phyloP scores from a whole-genome alignment of 2,888 invertebrate species.

The Hemicrepidius hirtus region DNA sequence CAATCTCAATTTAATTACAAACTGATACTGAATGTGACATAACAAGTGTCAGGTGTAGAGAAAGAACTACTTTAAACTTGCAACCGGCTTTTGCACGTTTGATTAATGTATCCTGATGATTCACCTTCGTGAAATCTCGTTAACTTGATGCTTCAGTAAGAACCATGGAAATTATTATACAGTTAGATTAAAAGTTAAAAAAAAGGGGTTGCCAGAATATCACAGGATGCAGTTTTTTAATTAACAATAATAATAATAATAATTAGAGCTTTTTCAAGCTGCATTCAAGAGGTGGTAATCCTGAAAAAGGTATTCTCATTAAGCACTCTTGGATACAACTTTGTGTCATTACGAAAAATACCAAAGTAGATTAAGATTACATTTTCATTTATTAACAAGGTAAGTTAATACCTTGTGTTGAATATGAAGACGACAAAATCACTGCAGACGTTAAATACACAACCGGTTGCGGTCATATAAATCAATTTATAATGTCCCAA shows the following conservation, averaged over 20 bases:
- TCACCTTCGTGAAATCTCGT: conserved; percentile 6
- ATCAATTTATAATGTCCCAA: conserved; percentile 33
- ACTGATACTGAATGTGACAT: conserved; percentile 1
- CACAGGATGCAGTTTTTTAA: too few relatives aligned
- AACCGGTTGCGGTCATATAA: conserved; percentile 34
- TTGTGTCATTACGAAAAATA: too few relatives aligned
- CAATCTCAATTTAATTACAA: conserved; percentile 10
- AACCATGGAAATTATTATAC: not conserved
- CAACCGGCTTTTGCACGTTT: conserved; percentile 7
- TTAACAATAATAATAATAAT: too few relatives aligned
- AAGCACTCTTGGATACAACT: too few relatives aligned
- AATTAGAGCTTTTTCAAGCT: too few relatives aligned
- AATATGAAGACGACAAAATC: conserved; percentile 21
- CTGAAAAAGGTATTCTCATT: too few relatives aligned
- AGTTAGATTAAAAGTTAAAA: too few relatives aligned
- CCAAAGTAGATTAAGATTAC: not conserved
- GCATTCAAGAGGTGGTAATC: too few relatives aligned
- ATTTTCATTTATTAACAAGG: not conserved
- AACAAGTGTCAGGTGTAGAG: conserved; percentile 3
- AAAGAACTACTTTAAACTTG: not conserved
- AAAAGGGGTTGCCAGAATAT: too few relatives aligned
- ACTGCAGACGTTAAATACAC: conserved; percentile 14
- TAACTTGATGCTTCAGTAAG: not conserved
- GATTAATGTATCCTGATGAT: conserved; percentile 3
- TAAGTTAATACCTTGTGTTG: not conserved